phyloP scores from a whole-genome alignment of 2,797 vertebrate genomes.

The Cuculus canorus region DNA sequence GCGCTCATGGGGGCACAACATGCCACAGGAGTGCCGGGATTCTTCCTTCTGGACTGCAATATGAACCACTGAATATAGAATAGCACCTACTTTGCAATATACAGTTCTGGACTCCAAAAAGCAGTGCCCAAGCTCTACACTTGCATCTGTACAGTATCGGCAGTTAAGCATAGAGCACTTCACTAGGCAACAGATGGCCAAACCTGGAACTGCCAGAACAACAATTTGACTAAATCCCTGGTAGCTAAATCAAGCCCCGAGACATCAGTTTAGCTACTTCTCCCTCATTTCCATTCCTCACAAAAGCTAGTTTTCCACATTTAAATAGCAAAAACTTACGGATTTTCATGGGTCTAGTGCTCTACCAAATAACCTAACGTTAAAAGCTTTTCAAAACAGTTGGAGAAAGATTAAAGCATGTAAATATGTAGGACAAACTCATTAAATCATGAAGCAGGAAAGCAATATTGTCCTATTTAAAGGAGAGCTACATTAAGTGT shows the following conservation, averaged over 20 bases:
- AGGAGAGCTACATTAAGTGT: conserved; percentile 17
- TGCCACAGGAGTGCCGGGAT: no score
- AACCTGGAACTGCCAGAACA: background rate
- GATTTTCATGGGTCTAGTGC: background rate
- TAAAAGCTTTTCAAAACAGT: background rate
- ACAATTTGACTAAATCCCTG: background rate
- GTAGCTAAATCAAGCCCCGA: background rate
- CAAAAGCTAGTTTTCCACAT: background rate
- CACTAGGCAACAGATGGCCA: background rate
- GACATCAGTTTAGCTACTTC: background rate
- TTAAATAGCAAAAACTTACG: background rate
- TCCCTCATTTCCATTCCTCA: background rate
- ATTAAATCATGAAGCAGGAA: background rate
- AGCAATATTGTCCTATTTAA: conserved; percentile 4
- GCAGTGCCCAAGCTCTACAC: background rate
- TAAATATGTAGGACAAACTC: background rate
- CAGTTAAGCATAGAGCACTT: background rate
- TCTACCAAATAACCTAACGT: background rate
- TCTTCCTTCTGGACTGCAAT: background rate
- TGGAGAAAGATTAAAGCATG: background rate
- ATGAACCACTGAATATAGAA: background rate
- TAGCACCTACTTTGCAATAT: background rate
- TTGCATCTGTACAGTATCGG: background rate
- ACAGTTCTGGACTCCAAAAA: background rate
- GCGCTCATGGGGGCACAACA: background rate